phyloP scores from a whole-genome alignment of 92 coral and sea anemone genomes.

The Hydrozoanthus gracilis region DNA sequence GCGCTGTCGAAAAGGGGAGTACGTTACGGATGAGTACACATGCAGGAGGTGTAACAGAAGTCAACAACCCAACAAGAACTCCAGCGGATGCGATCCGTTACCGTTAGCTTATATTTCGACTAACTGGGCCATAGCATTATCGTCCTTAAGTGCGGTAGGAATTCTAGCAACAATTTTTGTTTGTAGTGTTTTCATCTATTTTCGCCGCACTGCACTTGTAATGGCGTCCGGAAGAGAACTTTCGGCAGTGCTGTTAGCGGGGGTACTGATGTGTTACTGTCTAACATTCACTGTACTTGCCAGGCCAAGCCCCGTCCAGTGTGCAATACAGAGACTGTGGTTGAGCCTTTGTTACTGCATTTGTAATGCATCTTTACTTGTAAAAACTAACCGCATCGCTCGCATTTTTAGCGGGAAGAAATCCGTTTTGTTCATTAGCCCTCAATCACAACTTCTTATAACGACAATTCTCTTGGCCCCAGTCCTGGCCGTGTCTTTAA shows the following conservation, averaged over 20 bases:
- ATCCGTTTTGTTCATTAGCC: constrained; percentile 78
- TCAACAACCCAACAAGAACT: constrained; percentile 61
- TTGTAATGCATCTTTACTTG: constrained; percentile 76
- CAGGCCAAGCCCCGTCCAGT: constrained; percentile 52
- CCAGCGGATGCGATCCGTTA: constrained; percentile 61
- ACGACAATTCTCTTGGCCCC: constrained; percentile 68
- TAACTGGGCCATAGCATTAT: constrained; percentile 57
- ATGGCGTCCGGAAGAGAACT: constrained; percentile 86
- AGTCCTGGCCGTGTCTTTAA: constrained; percentile 60
- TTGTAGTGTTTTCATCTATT: constrained; percentile 66
- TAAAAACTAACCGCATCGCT: constrained; percentile 82
- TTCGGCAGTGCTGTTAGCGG: constrained; percentile 65
- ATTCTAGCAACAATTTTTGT: constrained; percentile 60
- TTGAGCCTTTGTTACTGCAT: constrained; percentile 70
- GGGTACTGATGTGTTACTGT: constrained; percentile 68
- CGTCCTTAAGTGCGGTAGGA: constrained; percentile 60
- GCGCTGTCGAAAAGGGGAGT: constrained; percentile 61
- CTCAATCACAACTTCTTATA: constrained; percentile 75
- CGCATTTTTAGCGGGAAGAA: constrained; percentile 77
- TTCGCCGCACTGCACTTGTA: constrained; percentile 66
- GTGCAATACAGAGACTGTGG: constrained; percentile 71
- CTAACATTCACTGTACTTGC: constrained; percentile 64
- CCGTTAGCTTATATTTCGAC: constrained; percentile 51
- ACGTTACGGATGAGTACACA: constrained; percentile 67
- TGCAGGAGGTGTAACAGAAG: constrained; percentile 72